These are phyloP conservation scores for Pteronura brasiliensis DNA, from an alignment of 2,113 vertebrate genomes.

Conservation along the genomic window DNA sequence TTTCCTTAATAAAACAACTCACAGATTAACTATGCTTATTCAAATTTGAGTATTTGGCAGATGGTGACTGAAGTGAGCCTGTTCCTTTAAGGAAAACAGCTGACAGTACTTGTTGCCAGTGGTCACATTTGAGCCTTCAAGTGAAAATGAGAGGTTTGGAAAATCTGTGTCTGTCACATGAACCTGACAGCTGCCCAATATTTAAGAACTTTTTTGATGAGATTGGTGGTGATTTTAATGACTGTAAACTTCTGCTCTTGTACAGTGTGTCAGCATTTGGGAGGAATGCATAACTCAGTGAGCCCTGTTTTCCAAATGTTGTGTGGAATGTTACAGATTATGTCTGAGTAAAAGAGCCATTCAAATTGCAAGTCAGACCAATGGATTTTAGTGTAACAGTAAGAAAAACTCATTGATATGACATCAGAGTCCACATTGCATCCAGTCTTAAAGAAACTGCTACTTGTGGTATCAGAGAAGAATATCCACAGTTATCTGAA, in stretches of 20 bases:
- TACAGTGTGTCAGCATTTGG: background rate
- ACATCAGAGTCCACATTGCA: background rate
- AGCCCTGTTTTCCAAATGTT: background rate
- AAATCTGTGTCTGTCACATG: background rate
- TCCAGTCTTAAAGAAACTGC: background rate
- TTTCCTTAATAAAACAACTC: slow-evolving; percentile 19
- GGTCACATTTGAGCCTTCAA: background rate
- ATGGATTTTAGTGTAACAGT: background rate
- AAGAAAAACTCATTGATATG: background rate
- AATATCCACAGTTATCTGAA: background rate
- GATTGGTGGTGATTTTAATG: background rate
- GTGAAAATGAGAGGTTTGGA: slow-evolving; percentile 3
- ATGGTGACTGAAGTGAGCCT: background rate
- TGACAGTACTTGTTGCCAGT: background rate
- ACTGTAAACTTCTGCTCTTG: background rate
- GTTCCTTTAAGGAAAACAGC: slow-evolving; percentile 12
- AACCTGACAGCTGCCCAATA: background rate
- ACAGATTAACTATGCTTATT: background rate
- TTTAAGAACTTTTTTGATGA: background rate
- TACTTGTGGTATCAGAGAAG: background rate
- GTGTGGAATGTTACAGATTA: background rate
- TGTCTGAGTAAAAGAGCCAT: background rate
- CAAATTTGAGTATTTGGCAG: background rate
- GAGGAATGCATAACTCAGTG: background rate
- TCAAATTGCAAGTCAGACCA: background rate